Base-by-base conservation (phyloP, 1,140 invertebrate species). In the Popillia japonica region DNA sequence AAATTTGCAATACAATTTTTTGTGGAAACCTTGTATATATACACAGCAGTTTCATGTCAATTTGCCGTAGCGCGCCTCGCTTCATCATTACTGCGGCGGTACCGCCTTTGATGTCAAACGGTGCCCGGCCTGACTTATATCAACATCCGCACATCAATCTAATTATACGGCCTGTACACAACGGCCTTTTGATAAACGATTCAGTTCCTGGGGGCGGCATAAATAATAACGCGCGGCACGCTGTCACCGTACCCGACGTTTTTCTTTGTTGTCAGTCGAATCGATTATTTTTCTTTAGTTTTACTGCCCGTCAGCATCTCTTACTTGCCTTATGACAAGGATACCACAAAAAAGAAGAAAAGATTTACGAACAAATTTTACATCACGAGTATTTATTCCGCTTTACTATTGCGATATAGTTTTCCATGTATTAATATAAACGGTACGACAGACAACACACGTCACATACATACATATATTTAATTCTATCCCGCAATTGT, bases 101-200 rank as follows among this genome's bases (percentile, higher is more conserved):
- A 78, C 72, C 72, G 79, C 79, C 81, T 83, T 83, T 83, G 82
- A 83, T 80, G 80, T 83, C 76, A 61, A 78, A 59, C 80, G 80
- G 64, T 78, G 77, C 81, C 80, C 79, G 78, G 79, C 78, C 77
- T 78, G 80, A 81, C 80, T 81, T 81, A 81, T 83, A 83, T 83
- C 82, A 83, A 82, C 82, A 82, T 83, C 82, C 82, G 82, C 81
- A 81, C 82, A 82, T 83, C 82, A 83, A 83, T 83, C 82, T 83
- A 83, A 83, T 83, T 83, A 83, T 83, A 83, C 81, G 81, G 81
- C 77, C 79, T 78, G 72, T 79, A 81, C 78, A 78, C 79, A 79
- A 77, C 78, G 41, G 40, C 14, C 48, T 79, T 81, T 81, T 83
- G 82, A 83, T 83, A 81, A 82, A 81, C 79, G 81, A 80, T 81